These are phyloP conservation scores for Paragorgia papillata DNA, from an alignment of 92 coral and sea anemone genomes.

Conservation along the genomic window DNA sequence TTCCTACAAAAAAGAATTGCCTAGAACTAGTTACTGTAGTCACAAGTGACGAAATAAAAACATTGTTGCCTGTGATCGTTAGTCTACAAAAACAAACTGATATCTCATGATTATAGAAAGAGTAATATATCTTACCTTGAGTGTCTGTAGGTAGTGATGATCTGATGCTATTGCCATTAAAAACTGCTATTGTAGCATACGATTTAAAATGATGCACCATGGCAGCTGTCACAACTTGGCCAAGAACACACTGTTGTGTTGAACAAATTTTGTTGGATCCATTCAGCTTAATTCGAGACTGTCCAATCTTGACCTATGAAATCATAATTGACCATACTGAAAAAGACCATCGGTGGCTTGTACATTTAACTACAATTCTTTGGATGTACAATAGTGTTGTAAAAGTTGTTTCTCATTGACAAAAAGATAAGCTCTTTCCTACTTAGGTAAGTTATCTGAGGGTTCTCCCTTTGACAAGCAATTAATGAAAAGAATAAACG, in stretches of 20 bases:
- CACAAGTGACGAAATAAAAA: neutral
- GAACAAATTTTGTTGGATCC: conserved; percentile 60
- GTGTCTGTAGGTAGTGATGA: conserved; percentile 67
- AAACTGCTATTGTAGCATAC: conserved; percentile 69
- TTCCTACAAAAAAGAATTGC: conserved; percentile 45
- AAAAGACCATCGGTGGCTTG: neutral
- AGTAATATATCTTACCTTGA: conserved; percentile 52
- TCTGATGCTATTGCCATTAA: conserved; percentile 64
- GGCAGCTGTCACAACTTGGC: conserved; percentile 81
- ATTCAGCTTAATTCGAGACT: conserved; percentile 59
- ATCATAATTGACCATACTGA: no score
- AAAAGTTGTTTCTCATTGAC: no score
- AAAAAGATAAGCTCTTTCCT: no score
- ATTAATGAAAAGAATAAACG: conserved; percentile 2
- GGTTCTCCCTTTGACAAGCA: neutral
- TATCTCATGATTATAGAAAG: neutral
- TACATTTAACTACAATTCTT: neutral
- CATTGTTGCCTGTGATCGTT: no score
- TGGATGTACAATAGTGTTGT: no score
- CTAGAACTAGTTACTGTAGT: neutral
- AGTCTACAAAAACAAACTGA: neutral
- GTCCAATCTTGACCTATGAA: conserved; percentile 68
- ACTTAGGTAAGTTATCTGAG: no score
- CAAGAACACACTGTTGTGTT: conserved; percentile 71
- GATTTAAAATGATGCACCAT: conserved; percentile 70